These are phyloP conservation scores for Allacma fusca DNA, from an alignment of 2,888 invertebrate species.

Conservation along the genomic window DNA sequence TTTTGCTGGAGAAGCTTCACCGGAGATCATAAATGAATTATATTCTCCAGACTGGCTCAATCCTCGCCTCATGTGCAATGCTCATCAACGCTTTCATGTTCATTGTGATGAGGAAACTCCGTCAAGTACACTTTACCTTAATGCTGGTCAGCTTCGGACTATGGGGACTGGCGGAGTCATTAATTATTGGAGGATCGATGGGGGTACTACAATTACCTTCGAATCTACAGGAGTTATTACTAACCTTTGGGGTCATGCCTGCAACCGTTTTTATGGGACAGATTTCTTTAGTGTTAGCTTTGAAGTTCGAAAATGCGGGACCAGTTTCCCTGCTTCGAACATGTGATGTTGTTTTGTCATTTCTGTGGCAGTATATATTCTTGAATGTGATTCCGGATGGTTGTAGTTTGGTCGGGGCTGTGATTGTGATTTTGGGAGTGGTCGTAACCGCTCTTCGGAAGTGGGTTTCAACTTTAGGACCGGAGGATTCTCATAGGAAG, in stretches of 20 bases:
- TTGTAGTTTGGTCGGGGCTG: conserved; percentile 40
- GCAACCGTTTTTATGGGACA: conserved; percentile 42
- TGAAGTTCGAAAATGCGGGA: conserved; percentile 51
- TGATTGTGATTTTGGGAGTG: conserved; percentile 24
- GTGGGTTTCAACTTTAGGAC: conserved; percentile 22
- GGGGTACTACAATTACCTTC: conserved; percentile 14
- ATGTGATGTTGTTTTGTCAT: conserved; percentile 51
- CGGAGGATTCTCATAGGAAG: neutral
- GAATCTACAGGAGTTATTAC: neutral
- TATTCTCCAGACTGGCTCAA: conserved; percentile 49
- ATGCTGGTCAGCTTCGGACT: conserved; percentile 49
- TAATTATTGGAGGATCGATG: conserved; percentile 34
- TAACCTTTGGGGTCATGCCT: conserved; percentile 13
- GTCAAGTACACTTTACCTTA: conserved; percentile 51
- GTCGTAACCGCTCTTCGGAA: conserved; percentile 30
- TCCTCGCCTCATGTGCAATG: conserved; percentile 48
- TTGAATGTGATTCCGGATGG: conserved; percentile 49
- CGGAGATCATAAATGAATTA: no score
- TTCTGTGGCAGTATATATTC: conserved; percentile 52
- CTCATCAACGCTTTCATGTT: conserved; percentile 47
- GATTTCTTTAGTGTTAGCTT: conserved; percentile 46
- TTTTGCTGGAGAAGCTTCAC: no score
- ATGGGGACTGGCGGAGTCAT: conserved; percentile 44
- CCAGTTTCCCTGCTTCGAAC: conserved; percentile 47
- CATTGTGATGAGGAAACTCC: conserved; percentile 50